phyloP scores from a whole-genome alignment of 2,888 invertebrate species.

The Nipponacmea schrenckii region DNA sequence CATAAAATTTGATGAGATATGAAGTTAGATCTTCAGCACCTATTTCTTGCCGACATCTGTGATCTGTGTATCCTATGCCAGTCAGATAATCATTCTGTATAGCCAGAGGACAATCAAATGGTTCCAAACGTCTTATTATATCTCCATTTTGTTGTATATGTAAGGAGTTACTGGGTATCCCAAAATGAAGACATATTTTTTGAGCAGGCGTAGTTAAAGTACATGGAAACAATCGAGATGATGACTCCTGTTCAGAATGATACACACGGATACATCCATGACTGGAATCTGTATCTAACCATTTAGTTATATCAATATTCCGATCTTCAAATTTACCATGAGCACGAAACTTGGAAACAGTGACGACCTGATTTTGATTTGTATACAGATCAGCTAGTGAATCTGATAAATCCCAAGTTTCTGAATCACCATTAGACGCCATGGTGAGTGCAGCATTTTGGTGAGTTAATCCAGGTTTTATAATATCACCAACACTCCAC shows the following conservation, averaged over 20 bases:
- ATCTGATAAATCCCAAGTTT: slow-evolving; percentile 65
- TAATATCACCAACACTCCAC: slow-evolving; percentile 56
- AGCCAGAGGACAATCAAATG: slow-evolving; percentile 66
- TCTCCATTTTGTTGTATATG: slow-evolving; percentile 68
- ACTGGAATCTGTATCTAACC: slow-evolving; percentile 60
- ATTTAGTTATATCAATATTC: slow-evolving; percentile 47
- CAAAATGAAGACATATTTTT: slow-evolving; percentile 63
- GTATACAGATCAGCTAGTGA: slow-evolving; percentile 62
- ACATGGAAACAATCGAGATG: slow-evolving; percentile 63
- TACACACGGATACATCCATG: slow-evolving; percentile 66
- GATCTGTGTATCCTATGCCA: slow-evolving; percentile 64
- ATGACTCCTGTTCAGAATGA: slow-evolving; percentile 49
- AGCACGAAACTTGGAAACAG: neutral
- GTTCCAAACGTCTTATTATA: slow-evolving; percentile 64
- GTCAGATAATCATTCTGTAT: slow-evolving; percentile 68
- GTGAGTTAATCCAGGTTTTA: slow-evolving; percentile 46
- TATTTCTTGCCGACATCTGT: slow-evolving; percentile 63
- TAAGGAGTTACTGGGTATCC: slow-evolving; percentile 61
- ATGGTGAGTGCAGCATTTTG: slow-evolving; percentile 43
- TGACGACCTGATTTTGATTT: slow-evolving; percentile 40
- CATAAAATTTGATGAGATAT: slow-evolving; percentile 66
- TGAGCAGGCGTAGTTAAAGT: slow-evolving; percentile 64
- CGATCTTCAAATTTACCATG: slow-evolving; percentile 22
- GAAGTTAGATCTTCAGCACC: slow-evolving; percentile 63
- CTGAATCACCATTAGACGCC: slow-evolving; percentile 46